Evolutionary conservation across 1,140 invertebrate genomes (phyloP), one percentile per base, ranked within the genome.

Genomic region (Parasteatoda tepidariorum): DNA sequence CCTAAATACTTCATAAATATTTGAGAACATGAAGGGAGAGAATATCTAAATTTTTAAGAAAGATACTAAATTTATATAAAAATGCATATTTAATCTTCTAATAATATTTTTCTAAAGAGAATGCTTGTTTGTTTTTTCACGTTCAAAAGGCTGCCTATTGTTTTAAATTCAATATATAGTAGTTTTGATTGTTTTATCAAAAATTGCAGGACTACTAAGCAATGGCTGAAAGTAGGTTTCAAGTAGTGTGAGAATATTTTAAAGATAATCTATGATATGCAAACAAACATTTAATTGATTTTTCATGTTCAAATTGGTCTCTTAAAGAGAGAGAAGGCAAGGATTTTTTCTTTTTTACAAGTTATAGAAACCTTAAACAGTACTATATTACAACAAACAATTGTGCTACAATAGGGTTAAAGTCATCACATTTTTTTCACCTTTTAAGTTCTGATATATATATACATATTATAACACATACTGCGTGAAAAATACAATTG

Each of bases 331-430:
- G 75, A 78, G 75, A 78, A 78, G 75, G 75, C 75, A 78, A 67
- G 75, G 75, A 67, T 78, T 78, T 67, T n/a, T n/a, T n/a, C n/a
- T n/a, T n/a, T n/a, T n/a, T 67, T 61, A 55, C 41, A 78, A 22
- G 33, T 78, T 48, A 78, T 78, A 78, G 75, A 78, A 78, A 78
- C 75, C 55, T 78, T 67, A 78, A 78, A 78, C 75, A 78, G 62
- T 78, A 55, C 62, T 78, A 78, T 67, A 67, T 78, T 66, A 78
- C 75, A 66, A 78, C 61, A 76, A 62, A 76, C 57, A 78, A 67
- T 66, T 78, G 75, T 67, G 61, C 75, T 78, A 78, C 62, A 67
- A 55, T 78, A 57, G 38, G 38, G 75, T 78, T 67, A 48, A 78
- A 67, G 75, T 67, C 75, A 78, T 76, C 73, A 76, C 73, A 76